These are phyloP conservation scores for Phytoseiulus persimilis DNA, from an alignment of 2,888 invertebrate species.

Conservation along the genomic window DNA sequence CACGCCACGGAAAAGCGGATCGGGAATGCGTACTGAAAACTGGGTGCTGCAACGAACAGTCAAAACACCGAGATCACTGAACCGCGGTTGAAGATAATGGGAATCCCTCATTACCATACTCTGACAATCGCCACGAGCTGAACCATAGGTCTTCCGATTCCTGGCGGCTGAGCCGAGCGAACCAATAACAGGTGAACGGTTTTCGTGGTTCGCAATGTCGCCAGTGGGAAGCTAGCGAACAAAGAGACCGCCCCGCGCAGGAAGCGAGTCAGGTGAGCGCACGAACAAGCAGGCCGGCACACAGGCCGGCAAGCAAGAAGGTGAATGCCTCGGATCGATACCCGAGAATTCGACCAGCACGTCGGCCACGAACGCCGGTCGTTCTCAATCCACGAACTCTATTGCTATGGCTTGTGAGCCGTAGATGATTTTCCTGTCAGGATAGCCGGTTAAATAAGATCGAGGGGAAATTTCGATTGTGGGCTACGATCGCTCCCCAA, in stretches of 20 bases:
- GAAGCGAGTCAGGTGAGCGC: neutral
- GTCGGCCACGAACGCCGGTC: neutral
- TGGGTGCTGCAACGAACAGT: too few species aligned
- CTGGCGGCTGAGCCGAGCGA: too few species aligned
- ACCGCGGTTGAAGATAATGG: too few species aligned
- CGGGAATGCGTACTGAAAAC: too few species aligned
- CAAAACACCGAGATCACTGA: too few species aligned
- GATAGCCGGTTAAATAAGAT: neutral
- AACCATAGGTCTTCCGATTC: too few species aligned
- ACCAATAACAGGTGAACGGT: too few species aligned
- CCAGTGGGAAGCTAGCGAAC: neutral
- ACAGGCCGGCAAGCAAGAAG: neutral
- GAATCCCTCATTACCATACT: too few species aligned
- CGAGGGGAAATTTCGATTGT: too few species aligned
- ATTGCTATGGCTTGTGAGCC: neutral
- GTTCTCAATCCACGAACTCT: neutral
- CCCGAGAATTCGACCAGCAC: neutral
- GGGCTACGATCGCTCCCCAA: too few species aligned
- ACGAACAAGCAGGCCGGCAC: neutral
- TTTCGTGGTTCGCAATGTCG: neutral
- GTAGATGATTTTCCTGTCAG: neutral
- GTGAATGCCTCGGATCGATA: neutral
- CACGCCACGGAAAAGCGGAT: too few species aligned
- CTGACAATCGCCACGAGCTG: too few species aligned
- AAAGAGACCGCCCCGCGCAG: neutral